Evolutionary conservation across 2,113 vertebrate genomes (phyloP).

Genomic region (Gulo gulo): DNA sequence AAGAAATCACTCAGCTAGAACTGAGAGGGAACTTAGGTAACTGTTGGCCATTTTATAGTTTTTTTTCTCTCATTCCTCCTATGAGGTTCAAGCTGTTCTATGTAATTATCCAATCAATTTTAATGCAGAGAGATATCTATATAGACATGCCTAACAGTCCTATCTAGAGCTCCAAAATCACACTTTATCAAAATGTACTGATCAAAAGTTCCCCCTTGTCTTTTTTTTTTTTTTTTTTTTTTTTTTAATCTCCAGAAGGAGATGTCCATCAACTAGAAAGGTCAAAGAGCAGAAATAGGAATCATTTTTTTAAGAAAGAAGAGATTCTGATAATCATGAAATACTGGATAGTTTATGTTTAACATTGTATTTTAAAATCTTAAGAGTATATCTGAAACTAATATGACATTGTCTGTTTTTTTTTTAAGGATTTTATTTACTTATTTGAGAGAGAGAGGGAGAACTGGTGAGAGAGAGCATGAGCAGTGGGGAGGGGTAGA

Average conservation of each 20-base stretch:
- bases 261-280: background rate
- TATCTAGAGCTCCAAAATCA: background rate
- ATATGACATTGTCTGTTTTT: background rate
- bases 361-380: background rate
- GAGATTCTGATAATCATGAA: background rate
- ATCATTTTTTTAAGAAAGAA: background rate
- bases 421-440: background rate
- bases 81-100: background rate
- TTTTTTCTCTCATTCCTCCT: background rate
- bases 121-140: background rate
- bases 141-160: background rate
- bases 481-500: background rate
- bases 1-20: background rate
- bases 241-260: background rate
- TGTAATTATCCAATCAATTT: background rate
- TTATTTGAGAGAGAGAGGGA: background rate
- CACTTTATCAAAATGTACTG: background rate
- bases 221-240: background rate
- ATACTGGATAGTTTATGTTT: background rate
- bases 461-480: background rate
- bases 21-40: background rate
- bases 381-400: background rate
- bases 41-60: background rate
- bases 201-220: background rate
- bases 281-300: background rate